Conservation (phyloP, 1,140 invertebrate genomes). For the Drosophila setifemur region DNA sequence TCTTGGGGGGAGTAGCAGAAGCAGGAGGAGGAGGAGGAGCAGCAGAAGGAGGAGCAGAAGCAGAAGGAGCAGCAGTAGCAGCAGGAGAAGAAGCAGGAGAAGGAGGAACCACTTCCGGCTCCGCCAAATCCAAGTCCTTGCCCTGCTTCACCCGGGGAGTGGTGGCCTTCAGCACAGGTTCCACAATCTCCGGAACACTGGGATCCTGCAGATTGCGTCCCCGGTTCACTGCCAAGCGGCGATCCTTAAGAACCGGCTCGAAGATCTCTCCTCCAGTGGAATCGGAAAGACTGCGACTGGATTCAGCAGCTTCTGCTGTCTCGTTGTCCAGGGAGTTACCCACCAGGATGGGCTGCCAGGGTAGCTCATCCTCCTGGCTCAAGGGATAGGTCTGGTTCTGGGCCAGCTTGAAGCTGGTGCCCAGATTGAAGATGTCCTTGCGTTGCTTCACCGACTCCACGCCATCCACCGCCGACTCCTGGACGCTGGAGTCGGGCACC, state of each 20-base stretch:
- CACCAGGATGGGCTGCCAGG: constrained; percentile 83
- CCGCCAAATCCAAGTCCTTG: constrained; percentile 70
- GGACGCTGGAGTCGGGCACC: constrained; percentile 62
- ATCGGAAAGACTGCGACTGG: constrained; percentile 85
- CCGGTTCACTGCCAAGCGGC: constrained; percentile 44
- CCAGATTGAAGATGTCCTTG: constrained; percentile 76
- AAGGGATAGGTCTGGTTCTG: constrained; percentile 67
- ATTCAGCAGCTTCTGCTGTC: constrained; percentile 83
- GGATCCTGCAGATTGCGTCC: constrained; percentile 74
- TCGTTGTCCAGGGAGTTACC: constrained; percentile 83
- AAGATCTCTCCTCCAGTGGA: constrained; percentile 82
- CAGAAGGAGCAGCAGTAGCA: too few relatives aligned
- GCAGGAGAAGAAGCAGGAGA: not conserved
- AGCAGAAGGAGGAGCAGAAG: too few relatives aligned
- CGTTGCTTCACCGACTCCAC: constrained; percentile 71
- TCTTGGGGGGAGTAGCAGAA: constrained; percentile 31
- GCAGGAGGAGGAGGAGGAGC: too few relatives aligned
- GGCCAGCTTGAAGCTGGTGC: constrained; percentile 73
- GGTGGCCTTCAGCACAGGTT: constrained; percentile 87
- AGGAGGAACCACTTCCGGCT: not conserved
- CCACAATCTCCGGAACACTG: constrained; percentile 85
- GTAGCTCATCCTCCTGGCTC: constrained; percentile 77
- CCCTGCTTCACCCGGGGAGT: constrained; percentile 83
- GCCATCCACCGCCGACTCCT: constrained; percentile 67
- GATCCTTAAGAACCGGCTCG: constrained; percentile 74